Evolutionary conservation across 1,140 invertebrate genomes (phyloP).

Genomic region (Musca vetustissima): DNA sequence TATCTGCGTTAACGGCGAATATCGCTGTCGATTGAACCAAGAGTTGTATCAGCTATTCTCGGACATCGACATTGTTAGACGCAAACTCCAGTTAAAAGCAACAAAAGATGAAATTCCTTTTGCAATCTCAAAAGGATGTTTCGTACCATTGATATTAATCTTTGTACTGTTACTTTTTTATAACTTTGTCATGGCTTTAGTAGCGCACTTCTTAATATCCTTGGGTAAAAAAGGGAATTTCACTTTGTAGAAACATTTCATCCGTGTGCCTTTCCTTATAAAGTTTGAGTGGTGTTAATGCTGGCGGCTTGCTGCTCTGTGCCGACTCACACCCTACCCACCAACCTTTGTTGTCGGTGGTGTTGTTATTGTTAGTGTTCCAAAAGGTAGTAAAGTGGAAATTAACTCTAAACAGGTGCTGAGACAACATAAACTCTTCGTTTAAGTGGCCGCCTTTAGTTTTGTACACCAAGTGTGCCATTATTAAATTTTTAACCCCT

Average conservation of each 20-base stretch:
- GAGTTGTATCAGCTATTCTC: no score
- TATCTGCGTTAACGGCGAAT: no score
- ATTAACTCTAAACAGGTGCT: constrained; percentile 23
- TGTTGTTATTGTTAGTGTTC: constrained; percentile 2
- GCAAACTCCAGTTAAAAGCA: no score
- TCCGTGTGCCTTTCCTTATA: background rate
- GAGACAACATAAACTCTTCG: constrained; percentile 15
- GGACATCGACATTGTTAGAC: no score
- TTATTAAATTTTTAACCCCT: no score
- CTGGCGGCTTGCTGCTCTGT: background rate
- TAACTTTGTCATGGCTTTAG: no score
- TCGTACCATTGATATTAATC: no score
- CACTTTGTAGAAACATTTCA: background rate
- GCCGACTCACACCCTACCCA: background rate
- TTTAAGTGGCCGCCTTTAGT: constrained; percentile 13
- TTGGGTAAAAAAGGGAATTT: constrained; percentile 16
- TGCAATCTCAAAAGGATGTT: no score
- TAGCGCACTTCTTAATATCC: constrained; percentile 11
- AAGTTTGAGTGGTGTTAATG: background rate
- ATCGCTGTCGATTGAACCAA: no score
- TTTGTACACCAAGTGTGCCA: no score
- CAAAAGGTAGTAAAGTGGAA: background rate
- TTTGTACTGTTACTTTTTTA: no score
- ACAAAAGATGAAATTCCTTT: no score
- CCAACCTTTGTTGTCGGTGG: background rate